Conservation (phyloP, 1,140 invertebrate species). For the Aplysia californica region DNA sequence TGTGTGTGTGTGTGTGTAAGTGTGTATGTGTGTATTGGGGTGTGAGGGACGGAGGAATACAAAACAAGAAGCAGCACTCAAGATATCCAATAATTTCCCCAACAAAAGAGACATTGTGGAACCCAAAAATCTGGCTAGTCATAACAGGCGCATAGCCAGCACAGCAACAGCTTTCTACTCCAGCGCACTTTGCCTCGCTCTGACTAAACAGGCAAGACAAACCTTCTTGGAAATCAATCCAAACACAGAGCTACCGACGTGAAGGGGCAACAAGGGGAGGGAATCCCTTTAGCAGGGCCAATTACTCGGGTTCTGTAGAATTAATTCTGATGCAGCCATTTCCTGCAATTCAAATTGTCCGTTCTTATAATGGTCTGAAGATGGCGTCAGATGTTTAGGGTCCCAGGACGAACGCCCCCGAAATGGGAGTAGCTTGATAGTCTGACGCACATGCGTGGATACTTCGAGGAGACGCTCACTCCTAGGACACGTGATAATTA, state of each 20-base stretch:
- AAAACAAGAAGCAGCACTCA: too few species aligned
- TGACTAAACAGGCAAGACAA: neutral
- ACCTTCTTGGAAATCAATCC: conserved; percentile 22
- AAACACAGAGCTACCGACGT: conserved; percentile 10
- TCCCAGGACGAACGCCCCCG: neutral
- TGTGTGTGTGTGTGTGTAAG: too few species aligned
- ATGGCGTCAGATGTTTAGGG: neutral
- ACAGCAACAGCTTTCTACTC: conserved; percentile 2
- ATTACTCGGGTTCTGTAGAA: conserved; percentile 12
- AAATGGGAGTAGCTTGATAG: neutral
- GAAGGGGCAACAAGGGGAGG: too few species aligned
- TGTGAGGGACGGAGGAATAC: too few species aligned
- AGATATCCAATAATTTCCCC: too few species aligned
- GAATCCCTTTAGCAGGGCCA: conserved; percentile 23
- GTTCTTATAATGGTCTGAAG: neutral
- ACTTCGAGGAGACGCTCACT: neutral
- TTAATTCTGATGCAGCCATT: conserved; percentile 11
- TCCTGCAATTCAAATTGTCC: neutral
- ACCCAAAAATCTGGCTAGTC: neutral
- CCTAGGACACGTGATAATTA: conserved; percentile 3
- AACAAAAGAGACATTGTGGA: too few species aligned
- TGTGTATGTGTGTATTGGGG: too few species aligned
- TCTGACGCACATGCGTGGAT: neutral
- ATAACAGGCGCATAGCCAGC: neutral
- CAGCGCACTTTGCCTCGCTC: conserved; percentile 3